These are phyloP conservation scores for Alauda arvensis DNA, from an alignment of 2,797 vertebrate species.

Conservation along the genomic window DNA sequence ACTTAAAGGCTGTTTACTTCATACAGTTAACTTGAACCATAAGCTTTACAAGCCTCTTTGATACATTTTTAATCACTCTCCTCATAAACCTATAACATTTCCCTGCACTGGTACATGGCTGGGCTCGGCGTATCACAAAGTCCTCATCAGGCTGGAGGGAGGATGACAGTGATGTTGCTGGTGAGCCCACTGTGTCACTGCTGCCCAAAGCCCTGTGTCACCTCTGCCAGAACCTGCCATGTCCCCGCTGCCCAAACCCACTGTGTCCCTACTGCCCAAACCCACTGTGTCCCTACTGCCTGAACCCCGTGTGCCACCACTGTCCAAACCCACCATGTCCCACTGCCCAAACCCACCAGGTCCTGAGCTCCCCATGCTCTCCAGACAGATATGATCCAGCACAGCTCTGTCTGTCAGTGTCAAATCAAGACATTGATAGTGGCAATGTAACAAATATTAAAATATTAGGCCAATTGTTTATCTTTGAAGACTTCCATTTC, in stretches of 20 bases:
- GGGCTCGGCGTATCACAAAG: conserved; percentile 11
- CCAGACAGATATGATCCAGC: background rate
- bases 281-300: accelerated
- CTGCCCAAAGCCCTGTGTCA: background rate
- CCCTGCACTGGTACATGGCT: conserved; percentile 20
- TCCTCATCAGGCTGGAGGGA: background rate
- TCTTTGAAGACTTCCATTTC: conserved; percentile 30
- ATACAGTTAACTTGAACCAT: conserved; percentile 82
- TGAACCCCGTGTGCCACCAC: accelerated
- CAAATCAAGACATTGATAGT: conserved; percentile 25
- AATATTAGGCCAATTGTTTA: conserved; percentile 17
- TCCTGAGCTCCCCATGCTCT: background rate
- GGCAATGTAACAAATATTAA: background rate
- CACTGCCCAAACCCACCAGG: accelerated
- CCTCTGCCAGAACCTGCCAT: background rate
- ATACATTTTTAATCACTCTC: conserved; percentile 82
- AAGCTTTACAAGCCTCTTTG: conserved; percentile 79
- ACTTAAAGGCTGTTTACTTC: conserved; percentile 80
- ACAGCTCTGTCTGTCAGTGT: background rate
- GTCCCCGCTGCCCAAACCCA: background rate
- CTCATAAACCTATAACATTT: conserved; percentile 72
- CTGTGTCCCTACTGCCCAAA: background rate
- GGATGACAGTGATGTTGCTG: background rate
- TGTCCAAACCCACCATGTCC: background rate
- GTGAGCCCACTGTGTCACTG: accelerated